A percentile compares a stretch with the other conserved stretches of the same genome.
Evolutionary conservation across 2,888 invertebrate genomes (phyloP).

Genomic region (Zygogramma bicolorata): DNA sequence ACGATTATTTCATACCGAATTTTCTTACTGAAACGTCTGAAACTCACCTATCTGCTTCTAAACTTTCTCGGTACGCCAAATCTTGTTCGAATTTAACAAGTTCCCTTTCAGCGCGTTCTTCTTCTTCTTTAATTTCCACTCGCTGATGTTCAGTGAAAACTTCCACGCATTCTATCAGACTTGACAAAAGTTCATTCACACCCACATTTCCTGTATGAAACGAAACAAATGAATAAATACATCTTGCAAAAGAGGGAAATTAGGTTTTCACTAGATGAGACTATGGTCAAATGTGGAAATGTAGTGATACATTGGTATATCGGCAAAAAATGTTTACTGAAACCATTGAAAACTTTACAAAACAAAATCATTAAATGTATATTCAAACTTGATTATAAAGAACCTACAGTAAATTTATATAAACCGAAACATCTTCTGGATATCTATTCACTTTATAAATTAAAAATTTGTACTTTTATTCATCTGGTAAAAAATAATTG

Average conservation of each 20-base stretch:
- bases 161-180: conserved; percentile 89
- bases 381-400: no score
- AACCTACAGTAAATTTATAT: no score
- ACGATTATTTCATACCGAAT: no score
- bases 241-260: conserved; percentile 12
- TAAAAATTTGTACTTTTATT: no score
- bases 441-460: no score
- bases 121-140: conserved; percentile 84
- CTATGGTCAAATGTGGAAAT: no score
- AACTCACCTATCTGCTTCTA: conserved; percentile 82
- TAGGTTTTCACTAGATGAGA: not conserved
- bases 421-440: no score
- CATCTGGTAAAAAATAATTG: no score
- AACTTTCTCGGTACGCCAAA: conserved; percentile 90
- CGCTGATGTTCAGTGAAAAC: conserved; percentile 84
- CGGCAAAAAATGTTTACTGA: no score
- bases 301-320: no score
- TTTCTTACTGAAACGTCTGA: not conserved
- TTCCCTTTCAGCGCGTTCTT: conserved; percentile 90
- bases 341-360: no score
- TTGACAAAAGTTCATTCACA: conserved; percentile 88
- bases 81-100: conserved; percentile 94
- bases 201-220: conserved; percentile 79
- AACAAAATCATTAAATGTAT: no score
- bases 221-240: not conserved